Base-by-base conservation (phyloP, 2,113 vertebrate genomes). In the Bufo bufo region DNA sequence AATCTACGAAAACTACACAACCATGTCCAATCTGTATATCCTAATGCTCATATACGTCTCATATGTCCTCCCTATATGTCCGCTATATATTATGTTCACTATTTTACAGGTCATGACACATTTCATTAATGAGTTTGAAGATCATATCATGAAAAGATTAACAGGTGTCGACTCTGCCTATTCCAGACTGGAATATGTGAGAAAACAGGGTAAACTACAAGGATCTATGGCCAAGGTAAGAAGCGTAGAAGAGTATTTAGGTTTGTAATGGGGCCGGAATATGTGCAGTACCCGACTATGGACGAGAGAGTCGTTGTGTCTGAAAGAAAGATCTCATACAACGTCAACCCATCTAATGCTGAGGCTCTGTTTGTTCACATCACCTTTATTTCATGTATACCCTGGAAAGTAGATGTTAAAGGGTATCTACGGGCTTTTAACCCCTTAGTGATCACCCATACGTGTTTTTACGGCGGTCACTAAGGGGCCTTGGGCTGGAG, bases 201-300 rank as follows among this genome's bases (percentile, higher is more conserved):
- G 96, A 81, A 93, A 94, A 20, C 77, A 95, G 61, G 95, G 91
- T 75, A 91, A 88, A 63, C 93, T 96, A 43, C 93, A 92, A 0
- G 92, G 90, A 0, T 91, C 94, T 77, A 96, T 96, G 6, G 93
- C 94, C 59, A 96, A 97, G 97, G 97, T 98, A 91, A 65, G 11
- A 50, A 58, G 63, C 85, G 4, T 7, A 80, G 6, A 71, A 14
- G 9, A 49, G 19, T 23, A 8, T 43, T 71, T 5, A 71, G 66
- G 13, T 2, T 2, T 74, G 43, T 33, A 17, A 17, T 47, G 14
- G 12, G 14, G 14, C 16, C 47, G 43, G 47, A 14, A 43, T 33
- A 33, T 33, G 33, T 47, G 71, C 71, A 47, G 16, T 74, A 47
- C 16, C 71, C 16, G 23, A 47, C 13, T 2, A 9, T 19, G 16